Conservation (phyloP, 2,888 invertebrate species). For the Drosophila anomelani region DNA sequence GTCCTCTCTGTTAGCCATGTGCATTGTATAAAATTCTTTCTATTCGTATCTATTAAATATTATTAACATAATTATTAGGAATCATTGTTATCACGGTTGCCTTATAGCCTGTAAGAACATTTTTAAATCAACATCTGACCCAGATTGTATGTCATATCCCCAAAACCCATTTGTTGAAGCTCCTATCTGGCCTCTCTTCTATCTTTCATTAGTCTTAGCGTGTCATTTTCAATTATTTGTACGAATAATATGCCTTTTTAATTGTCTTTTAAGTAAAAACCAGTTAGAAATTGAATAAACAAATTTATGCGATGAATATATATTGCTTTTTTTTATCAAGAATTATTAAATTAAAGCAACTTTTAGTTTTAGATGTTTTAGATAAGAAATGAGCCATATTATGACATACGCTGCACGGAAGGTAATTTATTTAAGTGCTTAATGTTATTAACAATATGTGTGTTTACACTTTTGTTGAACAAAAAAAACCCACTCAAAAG, state of each 20-base stretch:
- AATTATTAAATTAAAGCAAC: neutral
- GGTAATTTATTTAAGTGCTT: constrained; percentile 18
- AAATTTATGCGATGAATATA: constrained; percentile 42
- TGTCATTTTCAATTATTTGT: constrained; percentile 42
- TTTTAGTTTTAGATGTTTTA: neutral
- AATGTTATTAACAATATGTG: neutral
- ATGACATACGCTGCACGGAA: neutral
- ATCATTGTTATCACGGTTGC: constrained; percentile 72
- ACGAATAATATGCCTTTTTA: constrained; percentile 45
- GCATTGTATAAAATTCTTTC: constrained; percentile 68
- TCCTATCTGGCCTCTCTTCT: constrained; percentile 25
- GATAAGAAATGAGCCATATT: neutral
- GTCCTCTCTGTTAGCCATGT: constrained; percentile 46
- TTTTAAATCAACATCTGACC: constrained; percentile 51
- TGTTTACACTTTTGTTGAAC: constrained; percentile 12
- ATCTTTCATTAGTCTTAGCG: constrained; percentile 45
- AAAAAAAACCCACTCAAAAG: constrained; percentile 3
- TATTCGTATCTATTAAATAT: constrained; percentile 51
- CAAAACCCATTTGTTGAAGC: constrained; percentile 28
- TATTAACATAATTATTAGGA: constrained; percentile 42
- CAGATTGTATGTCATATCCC: constrained; percentile 18
- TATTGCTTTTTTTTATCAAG: neutral
- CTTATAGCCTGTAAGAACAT: constrained; percentile 72
- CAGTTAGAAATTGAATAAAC: constrained; percentile 53
- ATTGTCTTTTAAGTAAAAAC: constrained; percentile 46